Evolutionary conservation across 2,888 invertebrate genomes (phyloP).

Genomic region (Cantharis flavilabris): DNA sequence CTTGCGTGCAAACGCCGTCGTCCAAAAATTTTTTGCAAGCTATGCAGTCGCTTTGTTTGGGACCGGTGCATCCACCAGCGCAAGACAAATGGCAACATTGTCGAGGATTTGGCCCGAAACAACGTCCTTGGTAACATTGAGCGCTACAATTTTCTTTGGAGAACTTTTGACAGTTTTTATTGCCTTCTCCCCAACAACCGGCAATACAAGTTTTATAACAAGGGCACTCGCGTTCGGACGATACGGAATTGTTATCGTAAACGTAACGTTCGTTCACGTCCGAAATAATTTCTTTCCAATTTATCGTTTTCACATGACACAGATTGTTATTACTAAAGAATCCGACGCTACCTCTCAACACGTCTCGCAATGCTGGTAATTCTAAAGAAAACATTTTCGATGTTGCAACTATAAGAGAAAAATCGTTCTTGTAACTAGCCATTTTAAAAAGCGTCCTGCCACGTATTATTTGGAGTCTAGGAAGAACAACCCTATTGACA

Average conservation of each 20-base stretch:
- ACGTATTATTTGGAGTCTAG: conserved; percentile 89
- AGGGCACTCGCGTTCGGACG: conserved; percentile 79
- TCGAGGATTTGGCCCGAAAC: conserved; percentile 88
- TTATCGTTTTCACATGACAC: conserved; percentile 90
- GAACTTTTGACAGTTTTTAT: conserved; percentile 91
- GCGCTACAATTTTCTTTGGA: conserved; percentile 92
- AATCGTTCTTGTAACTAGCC: conserved; percentile 80
- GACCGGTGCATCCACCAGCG: conserved; percentile 95
- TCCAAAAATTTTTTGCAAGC: conserved; percentile 96
- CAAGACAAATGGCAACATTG: conserved; percentile 97
- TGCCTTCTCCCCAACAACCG: conserved; percentile 96
- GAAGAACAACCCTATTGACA: conserved; percentile 81
- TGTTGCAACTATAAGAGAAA: conserved; percentile 84
- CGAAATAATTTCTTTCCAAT: conserved; percentile 93
- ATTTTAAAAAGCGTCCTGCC: conserved; percentile 89
- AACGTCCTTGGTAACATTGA: conserved; percentile 92
- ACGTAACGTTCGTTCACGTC: conserved; percentile 72
- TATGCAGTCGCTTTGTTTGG: conserved; percentile 91
- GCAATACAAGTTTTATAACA: conserved; percentile 79
- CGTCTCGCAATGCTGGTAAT: conserved; percentile 86
- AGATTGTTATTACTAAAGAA: conserved; percentile 93
- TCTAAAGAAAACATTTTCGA: conserved; percentile 86
- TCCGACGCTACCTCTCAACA: conserved; percentile 88
- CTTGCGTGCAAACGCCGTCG: conserved; percentile 93
- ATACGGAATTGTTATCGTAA: conserved; percentile 82